Base-by-base conservation (phyloP, 2,113 vertebrate genomes). In the Silurus asotus region DNA sequence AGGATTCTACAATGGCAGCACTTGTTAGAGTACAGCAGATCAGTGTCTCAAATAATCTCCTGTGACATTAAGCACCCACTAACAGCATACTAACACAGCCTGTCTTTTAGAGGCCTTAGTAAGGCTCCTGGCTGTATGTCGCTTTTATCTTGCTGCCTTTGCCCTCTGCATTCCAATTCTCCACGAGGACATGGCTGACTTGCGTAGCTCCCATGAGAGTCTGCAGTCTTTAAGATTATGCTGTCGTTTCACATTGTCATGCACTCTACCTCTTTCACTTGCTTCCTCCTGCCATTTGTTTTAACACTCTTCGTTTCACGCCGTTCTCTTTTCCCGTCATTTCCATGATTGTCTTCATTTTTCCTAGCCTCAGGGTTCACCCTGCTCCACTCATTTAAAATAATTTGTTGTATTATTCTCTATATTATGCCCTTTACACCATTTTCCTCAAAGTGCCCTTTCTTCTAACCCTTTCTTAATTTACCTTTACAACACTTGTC, bases 151-250 rank as follows among this genome's bases (percentile, higher is more conserved):
- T 89, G 62, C 77, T 88, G 76, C 88, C 81, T 58, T 92, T 91
- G 91, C 90, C 89, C 94, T 83, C 8, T 88, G 94, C 93, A 93
- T 93, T 86, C 94, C 93, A 93, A 94, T 93, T 90, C 93, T 91
- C 90, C 87, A 7, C 79, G 55, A 88, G 90, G 93, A 94, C 93
- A 89, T 82, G 88, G 88, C 89, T 91, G 94, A 95, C 95, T 95
- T 95, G 94, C 93, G 91, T 89, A 93, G 93, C 86, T 89, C 89
- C 88, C 88, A 72, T 89, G 89, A 92, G 90, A 87, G 85, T 77
- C 86, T 87, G 72, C 76, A 78, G 28, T 86, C 56, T 83, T 62
- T 79, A 79, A 61, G 55, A 59, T 49, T 49, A 69, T 65, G 58
- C 70, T 62, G 20, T 65, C 48, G 10, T 64, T 86, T 74, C 64